Evolutionary conservation across 2,888 invertebrate genomes (phyloP).

Genomic region (Hydrotaea cyrtoneurina): DNA sequence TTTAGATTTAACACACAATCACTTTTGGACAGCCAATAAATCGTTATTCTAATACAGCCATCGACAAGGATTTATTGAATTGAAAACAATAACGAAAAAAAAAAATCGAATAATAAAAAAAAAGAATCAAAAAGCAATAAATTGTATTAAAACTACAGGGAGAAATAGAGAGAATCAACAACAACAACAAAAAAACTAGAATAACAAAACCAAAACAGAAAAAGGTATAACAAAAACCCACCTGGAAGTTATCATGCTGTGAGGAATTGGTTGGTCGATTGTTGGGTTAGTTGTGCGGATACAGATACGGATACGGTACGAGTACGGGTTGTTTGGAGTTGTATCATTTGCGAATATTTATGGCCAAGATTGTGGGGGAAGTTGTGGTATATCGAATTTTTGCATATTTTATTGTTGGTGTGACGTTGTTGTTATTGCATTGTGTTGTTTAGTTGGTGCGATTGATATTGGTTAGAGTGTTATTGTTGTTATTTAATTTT

Average conservation of each 20-base stretch:
- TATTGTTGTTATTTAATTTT: background rate
- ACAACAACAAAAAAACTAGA: background rate
- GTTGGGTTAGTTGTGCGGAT: background rate
- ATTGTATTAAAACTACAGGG: background rate
- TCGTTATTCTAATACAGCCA: background rate
- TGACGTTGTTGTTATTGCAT: background rate
- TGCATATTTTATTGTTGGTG: background rate
- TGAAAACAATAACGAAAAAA: background rate
- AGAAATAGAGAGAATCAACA: background rate
- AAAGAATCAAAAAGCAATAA: background rate
- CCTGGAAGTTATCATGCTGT: slow-evolving; percentile 75
- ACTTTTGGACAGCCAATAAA: background rate
- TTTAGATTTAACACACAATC: too few relatives aligned
- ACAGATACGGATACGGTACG: background rate
- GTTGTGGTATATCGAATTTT: background rate
- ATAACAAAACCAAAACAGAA: background rate
- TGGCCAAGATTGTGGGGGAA: background rate
- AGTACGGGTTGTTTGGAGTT: background rate
- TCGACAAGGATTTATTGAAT: background rate
- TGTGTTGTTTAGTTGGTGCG: slow-evolving; percentile 26
- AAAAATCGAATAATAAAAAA: background rate
- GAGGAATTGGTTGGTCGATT: slow-evolving; percentile 16
- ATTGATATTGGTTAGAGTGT: background rate
- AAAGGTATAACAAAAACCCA: slow-evolving; percentile 67
- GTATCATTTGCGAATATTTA: slow-evolving; percentile 32